These are phyloP conservation scores for Icerya purchasi DNA, from an alignment of 2,888 invertebrate genomes.

Conservation along the genomic window DNA sequence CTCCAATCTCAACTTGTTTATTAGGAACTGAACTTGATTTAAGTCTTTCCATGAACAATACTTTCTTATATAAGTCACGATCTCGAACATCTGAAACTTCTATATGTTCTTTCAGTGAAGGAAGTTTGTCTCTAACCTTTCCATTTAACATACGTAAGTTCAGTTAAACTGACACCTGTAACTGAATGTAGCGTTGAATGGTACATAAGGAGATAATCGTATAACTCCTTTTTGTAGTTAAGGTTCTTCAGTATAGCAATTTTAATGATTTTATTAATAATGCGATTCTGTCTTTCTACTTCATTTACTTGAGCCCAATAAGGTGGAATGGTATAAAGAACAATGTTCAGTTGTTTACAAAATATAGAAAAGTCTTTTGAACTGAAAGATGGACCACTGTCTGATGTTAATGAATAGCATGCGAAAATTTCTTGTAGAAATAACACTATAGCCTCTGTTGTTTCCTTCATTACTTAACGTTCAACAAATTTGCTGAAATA, in stretches of 20 bases:
- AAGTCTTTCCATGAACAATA: background rate
- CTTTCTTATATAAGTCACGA: background rate
- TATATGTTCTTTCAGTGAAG: background rate
- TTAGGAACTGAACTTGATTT: background rate
- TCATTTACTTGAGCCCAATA: constrained; percentile 7
- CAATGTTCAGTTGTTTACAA: background rate
- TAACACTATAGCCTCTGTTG: background rate
- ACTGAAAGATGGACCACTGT: constrained; percentile 1
- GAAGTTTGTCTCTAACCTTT: background rate
- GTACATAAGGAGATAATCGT: no score
- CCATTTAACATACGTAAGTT: background rate
- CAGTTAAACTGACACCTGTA: background rate
- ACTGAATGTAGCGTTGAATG: background rate
- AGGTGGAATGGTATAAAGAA: background rate
- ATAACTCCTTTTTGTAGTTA: no score
- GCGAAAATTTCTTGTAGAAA: background rate
- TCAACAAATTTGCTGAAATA: constrained; percentile 4
- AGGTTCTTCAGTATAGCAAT: background rate
- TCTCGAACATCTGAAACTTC: background rate
- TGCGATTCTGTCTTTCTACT: background rate
- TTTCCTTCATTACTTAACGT: background rate
- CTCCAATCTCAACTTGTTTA: background rate
- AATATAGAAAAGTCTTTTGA: background rate
- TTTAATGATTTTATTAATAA: constrained; percentile 1
- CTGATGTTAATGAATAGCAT: background rate